A percentile compares a stretch with the other conserved stretches of the same genome.
phyloP scores from a whole-genome alignment of 1,140 invertebrate genomes.

The Pygmarrhopalites habei region DNA sequence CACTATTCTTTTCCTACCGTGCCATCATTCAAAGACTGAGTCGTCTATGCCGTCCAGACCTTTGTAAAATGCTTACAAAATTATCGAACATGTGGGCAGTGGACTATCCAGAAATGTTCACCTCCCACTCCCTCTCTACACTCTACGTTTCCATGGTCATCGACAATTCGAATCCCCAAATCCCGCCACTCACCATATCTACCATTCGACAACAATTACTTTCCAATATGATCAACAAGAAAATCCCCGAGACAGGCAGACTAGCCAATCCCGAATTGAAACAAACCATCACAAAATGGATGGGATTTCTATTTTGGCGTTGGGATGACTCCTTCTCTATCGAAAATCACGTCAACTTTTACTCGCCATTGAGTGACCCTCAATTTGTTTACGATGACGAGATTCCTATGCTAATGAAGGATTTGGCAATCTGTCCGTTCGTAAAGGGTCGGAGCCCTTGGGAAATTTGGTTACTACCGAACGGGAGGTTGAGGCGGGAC shows the following conservation, averaged over 20 bases:
- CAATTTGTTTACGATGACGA: neutral
- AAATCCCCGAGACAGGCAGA: neutral
- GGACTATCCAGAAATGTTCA: conserved; percentile 1
- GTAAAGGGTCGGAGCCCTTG: conserved; percentile 14
- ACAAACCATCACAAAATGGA: conserved; percentile 28
- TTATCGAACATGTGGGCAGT: neutral
- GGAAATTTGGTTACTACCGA: conserved; percentile 20
- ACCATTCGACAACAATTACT: neutral
- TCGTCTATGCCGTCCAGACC: neutral
- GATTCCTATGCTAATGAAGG: conserved; percentile 11
- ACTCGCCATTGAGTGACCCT: neutral
- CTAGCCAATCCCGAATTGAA: conserved; percentile 24
- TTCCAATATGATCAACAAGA: neutral
- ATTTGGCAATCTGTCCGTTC: conserved; percentile 13
- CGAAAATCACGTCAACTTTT: conserved; percentile 17
- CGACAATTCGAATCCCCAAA: no score
- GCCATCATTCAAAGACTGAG: neutral
- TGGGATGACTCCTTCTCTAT: conserved; percentile 27
- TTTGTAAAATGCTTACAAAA: conserved; percentile 5
- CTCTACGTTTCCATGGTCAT: neutral
- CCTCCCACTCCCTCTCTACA: neutral
- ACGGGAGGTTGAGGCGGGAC: conserved; percentile 2
- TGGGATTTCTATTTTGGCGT: conserved; percentile 35
- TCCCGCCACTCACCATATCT: no score
- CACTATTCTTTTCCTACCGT: neutral